phyloP scores from a whole-genome alignment of 2,113 vertebrate genomes.

The Alexandromys fortis region DNA sequence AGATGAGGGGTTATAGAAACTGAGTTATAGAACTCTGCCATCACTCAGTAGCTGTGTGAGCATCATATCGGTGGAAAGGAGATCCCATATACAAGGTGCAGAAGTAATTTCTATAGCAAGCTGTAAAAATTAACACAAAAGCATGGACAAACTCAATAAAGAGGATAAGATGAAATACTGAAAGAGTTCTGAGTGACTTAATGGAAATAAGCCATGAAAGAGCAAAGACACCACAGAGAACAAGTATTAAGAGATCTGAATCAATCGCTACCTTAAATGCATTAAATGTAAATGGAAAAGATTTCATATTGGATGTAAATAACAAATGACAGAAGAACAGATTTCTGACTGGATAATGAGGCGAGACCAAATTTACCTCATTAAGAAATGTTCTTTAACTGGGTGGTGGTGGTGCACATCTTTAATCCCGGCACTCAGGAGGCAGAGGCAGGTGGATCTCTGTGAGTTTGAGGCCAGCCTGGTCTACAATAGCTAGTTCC shows the following conservation, averaged over 20 bases:
- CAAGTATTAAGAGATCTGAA: not conserved
- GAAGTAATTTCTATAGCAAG: constrained; percentile 4
- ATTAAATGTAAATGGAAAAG: constrained; percentile 27
- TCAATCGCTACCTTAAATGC: not conserved
- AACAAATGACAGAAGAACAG: not conserved
- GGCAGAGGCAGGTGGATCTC: too few relatives aligned
- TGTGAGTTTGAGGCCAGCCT: too few relatives aligned
- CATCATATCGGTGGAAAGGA: not conserved
- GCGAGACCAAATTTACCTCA: not conserved
- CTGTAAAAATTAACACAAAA: constrained; percentile 13
- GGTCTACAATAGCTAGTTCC: too few relatives aligned
- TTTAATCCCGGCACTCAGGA: too few relatives aligned
- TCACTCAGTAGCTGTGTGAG: not conserved
- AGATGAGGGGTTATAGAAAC: not conserved
- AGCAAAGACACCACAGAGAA: not conserved
- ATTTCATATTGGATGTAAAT: not conserved
- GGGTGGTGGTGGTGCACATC: too few relatives aligned
- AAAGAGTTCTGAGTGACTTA: not conserved
- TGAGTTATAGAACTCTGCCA: not conserved
- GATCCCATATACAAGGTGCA: not conserved
- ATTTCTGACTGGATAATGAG: not conserved
- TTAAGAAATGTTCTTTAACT: not conserved
- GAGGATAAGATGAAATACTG: constrained; percentile 7
- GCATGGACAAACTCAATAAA: not conserved
- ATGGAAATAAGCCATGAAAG: not conserved